Evolutionary conservation across 2,888 invertebrate genomes (phyloP), one percentile per base, ranked within the genome.

Genomic region (Heteromyza rotundicornis): DNA sequence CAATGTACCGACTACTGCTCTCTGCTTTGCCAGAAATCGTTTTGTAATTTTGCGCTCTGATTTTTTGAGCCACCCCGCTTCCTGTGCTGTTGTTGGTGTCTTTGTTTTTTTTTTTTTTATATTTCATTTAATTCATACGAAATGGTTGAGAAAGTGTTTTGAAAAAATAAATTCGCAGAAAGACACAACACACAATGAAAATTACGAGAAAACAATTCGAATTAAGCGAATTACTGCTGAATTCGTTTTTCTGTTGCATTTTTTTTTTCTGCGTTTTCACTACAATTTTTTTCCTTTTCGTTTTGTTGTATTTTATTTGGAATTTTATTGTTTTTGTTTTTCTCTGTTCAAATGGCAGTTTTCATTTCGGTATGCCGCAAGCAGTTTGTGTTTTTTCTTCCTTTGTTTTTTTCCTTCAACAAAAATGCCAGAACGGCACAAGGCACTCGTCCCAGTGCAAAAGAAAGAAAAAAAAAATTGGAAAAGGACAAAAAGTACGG

Each of bases 201-300:
- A 65, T 59, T 63, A 59, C 64, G 59, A 40, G 23, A 59, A 60
- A 64, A 64, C 65, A 64, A 65, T 65, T 64, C 63, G 61, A 64
- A 65, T 64, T 65, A 65, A 65, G 62, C 59, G 62, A 65, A 65
- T 65, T 65, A 65, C 65, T 65, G 47, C 56, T 62, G 60, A 63
- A 60, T 65, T 52, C 14, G 24, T n/a, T 47, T 47, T 19, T 47
- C 16, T 35, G 40, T 44, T 56, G 50, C 50, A 19, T 14, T 27
- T 17, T 57, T 44, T 35, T 14, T 35, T 35, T 35, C 22, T 20
- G 51, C 51, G 22, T 51, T n/a, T 7, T 14, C n/a, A n/a, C n/a
- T n/a, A n/a, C n/a, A n/a, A 19, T 14, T 50, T 50, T 24, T 51
- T 51, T 24, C 3, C 20, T 52, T 23, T 51, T 57, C 52, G 35